These are phyloP conservation scores for Rhabdomys pumilio DNA, from an alignment of 2,797 vertebrate species.

Conservation along the genomic window DNA sequence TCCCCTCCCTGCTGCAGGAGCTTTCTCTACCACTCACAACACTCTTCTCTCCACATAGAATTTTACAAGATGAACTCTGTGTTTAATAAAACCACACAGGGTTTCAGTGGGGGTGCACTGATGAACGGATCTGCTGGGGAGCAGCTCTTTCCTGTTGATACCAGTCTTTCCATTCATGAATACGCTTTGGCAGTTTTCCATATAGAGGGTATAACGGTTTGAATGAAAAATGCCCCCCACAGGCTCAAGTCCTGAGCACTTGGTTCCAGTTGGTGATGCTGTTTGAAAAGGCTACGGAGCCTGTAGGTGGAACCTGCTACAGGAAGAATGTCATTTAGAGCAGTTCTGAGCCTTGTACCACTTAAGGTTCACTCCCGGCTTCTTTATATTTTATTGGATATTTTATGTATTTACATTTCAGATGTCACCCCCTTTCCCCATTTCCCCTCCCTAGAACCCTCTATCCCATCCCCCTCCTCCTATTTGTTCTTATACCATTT, in stretches of 20 bases:
- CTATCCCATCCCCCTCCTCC: no score
- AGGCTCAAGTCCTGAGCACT: neutral
- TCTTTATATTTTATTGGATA: no score
- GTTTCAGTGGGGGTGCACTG: neutral
- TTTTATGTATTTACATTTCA: no score
- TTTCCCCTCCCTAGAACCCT: no score
- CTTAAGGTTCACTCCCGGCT: no score
- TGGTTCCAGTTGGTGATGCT: neutral
- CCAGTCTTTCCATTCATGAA: neutral
- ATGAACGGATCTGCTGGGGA: neutral
- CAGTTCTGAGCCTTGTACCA: neutral
- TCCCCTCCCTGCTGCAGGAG: neutral
- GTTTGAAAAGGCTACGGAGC: no score
- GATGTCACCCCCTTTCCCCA: no score
- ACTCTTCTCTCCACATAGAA: neutral
- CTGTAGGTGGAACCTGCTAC: no score
- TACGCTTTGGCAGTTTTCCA: neutral
- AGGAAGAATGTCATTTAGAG: neutral
- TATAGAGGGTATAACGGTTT: neutral
- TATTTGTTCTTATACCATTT: no score
- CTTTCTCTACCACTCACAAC: neutral
- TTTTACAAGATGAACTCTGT: neutral
- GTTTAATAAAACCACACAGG: conserved; percentile 1
- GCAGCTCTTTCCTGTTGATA: neutral
- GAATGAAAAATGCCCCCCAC: neutral